Conservation (phyloP, 2,797 vertebrate genomes). For the Gymnocypris eckloni region DNA sequence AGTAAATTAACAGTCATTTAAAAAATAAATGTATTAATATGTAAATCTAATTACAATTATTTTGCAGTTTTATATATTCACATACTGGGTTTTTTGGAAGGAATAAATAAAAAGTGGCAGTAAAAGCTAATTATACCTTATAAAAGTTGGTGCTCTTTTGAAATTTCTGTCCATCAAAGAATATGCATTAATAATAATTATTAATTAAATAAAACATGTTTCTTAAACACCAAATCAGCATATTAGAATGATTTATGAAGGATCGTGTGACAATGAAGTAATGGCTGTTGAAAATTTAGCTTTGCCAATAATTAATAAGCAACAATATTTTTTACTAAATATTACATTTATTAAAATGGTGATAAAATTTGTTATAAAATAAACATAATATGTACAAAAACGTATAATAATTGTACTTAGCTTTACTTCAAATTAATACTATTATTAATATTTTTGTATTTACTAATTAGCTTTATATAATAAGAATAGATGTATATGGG, state of each 20-base stretch:
- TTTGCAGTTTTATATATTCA: not conserved
- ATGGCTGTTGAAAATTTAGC: not conserved
- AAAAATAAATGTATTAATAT: not conserved
- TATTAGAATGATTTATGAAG: not conserved
- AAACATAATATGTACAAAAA: too few relatives aligned
- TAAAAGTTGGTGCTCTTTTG: not conserved
- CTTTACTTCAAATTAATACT: not conserved
- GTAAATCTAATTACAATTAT: not conserved
- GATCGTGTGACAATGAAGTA: not conserved
- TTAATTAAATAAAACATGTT: not conserved
- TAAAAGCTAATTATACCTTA: not conserved
- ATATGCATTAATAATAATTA: not conserved
- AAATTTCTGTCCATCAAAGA: not conserved
- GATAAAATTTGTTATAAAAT: too few relatives aligned
- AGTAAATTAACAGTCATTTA: not conserved
- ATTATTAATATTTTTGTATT: not conserved
- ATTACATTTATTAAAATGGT: too few relatives aligned
- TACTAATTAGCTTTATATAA: not conserved
- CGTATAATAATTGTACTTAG: not conserved
- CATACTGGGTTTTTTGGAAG: too few relatives aligned
- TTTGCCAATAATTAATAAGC: too few relatives aligned
- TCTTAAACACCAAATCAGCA: not conserved
- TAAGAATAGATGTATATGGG: not conserved
- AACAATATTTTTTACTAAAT: too few relatives aligned
- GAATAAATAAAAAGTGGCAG: too few relatives aligned